phyloP scores from a whole-genome alignment of 2,113 vertebrate genomes.

The Callopanchax toddi region DNA sequence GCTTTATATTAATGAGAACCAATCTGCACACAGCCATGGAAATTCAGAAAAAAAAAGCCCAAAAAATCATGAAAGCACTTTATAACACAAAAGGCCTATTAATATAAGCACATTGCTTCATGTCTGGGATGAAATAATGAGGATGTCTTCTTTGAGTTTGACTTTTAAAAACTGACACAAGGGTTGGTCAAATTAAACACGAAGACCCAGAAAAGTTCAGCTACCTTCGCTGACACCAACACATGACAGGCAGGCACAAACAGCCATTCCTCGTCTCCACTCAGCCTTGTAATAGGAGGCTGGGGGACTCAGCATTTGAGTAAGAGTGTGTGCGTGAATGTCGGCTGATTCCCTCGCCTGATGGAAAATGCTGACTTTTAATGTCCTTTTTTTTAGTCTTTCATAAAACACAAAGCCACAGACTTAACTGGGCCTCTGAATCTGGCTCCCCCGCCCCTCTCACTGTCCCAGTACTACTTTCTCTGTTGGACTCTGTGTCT shows the following conservation, averaged over 20 bases:
- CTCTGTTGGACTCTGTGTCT: conserved; percentile 10
- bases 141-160: no score
- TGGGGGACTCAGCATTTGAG: conserved; percentile 45
- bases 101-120: no score
- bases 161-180: no score
- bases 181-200: neutral
- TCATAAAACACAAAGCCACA: conserved; percentile 82
- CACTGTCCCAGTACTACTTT: conserved; percentile 40
- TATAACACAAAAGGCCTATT: no score
- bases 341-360: conserved; percentile 57
- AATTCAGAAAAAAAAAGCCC: no score
- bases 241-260: conserved; percentile 40
- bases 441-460: conserved; percentile 56
- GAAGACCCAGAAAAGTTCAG: conserved; percentile 13
- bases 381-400: conserved; percentile 69
- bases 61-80: no score
- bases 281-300: conserved; percentile 68
- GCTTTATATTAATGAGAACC: no score
- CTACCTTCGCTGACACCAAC: conserved; percentile 18
- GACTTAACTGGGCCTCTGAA: conserved; percentile 75
- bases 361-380: conserved; percentile 83
- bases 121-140: no score
- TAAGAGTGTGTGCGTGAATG: conserved; percentile 32
- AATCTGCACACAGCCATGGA: no score
- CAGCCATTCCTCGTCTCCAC: conserved; percentile 68